Conservation (phyloP, 1,140 invertebrate species). For the Protaetia brevitarsis region DNA sequence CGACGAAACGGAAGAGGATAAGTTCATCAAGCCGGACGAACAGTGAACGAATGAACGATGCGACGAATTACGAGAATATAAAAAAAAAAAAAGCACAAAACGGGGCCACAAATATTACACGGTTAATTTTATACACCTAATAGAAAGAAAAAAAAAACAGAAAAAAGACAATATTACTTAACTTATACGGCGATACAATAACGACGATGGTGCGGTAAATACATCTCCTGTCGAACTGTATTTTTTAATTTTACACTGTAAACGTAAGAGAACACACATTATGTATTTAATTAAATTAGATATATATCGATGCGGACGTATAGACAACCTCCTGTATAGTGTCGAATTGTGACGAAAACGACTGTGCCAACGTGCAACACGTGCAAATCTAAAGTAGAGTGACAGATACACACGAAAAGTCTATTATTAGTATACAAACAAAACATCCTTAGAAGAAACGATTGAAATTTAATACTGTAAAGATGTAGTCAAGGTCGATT, state of each 20-base stretch:
- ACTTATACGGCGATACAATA: neutral
- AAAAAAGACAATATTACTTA: neutral
- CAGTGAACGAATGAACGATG: neutral
- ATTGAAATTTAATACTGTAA: too few species aligned
- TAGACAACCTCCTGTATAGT: neutral
- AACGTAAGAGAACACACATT: neutral
- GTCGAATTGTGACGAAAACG: neutral
- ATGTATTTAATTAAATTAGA: neutral
- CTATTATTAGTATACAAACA: too few species aligned
- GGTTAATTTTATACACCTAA: neutral
- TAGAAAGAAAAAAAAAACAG: neutral
- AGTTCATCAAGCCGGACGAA: conserved; percentile 18
- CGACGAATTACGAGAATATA: neutral
- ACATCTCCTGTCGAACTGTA: neutral
- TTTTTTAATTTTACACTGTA: conserved; percentile 6
- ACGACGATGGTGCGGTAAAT: too few species aligned
- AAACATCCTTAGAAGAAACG: too few species aligned
- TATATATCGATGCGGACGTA: neutral
- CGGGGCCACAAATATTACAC: conserved; percentile 3
- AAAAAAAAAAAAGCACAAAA: conserved; percentile 1
- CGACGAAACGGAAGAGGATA: conserved; percentile 30
- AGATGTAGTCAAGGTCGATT: too few species aligned
- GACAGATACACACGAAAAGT: too few species aligned
- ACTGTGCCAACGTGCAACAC: neutral
- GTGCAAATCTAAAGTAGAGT: neutral